Evolutionary conservation across 2,113 vertebrate genomes (phyloP).

Genomic region (Pangasianodon hypophthalmus): DNA sequence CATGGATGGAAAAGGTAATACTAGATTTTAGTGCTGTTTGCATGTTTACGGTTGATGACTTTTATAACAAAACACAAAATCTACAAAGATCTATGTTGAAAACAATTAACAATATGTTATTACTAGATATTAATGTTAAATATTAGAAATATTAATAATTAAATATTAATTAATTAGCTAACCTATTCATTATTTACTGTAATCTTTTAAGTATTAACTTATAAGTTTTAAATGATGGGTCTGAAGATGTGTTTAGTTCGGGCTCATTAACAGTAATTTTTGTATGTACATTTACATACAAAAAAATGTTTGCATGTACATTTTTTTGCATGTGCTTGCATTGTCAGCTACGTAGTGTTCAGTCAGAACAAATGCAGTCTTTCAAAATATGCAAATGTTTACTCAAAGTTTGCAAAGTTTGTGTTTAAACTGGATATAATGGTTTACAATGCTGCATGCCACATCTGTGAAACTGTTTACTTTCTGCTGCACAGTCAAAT

Average conservation of each 20-base stretch:
- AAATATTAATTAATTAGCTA: background rate
- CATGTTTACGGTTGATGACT: background rate
- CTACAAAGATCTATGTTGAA: background rate
- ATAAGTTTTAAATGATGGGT: background rate
- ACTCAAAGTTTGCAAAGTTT: background rate
- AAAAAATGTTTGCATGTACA: background rate
- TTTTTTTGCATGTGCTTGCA: no score
- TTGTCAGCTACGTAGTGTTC: background rate
- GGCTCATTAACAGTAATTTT: background rate
- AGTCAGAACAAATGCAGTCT: background rate
- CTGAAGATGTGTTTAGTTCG: background rate
- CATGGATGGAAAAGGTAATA: slow-evolving; percentile 66
- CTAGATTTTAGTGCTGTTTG: background rate
- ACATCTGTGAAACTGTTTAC: slow-evolving; percentile 12
- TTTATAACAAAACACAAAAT: background rate
- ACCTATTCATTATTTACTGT: background rate
- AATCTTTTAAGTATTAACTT: background rate
- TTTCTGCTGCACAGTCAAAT: slow-evolving; percentile 17
- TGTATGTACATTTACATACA: background rate
- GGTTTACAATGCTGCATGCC: background rate
- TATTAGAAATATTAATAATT: no score
- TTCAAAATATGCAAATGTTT: background rate
- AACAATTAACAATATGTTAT: background rate
- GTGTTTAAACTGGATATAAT: background rate
- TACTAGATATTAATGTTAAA: background rate